A percentile compares a stretch with the other conserved stretches of the same genome.
These are phyloP conservation scores for Chaetodon auriga DNA, from an alignment of 2,113 vertebrate species.

Conservation along the genomic window DNA sequence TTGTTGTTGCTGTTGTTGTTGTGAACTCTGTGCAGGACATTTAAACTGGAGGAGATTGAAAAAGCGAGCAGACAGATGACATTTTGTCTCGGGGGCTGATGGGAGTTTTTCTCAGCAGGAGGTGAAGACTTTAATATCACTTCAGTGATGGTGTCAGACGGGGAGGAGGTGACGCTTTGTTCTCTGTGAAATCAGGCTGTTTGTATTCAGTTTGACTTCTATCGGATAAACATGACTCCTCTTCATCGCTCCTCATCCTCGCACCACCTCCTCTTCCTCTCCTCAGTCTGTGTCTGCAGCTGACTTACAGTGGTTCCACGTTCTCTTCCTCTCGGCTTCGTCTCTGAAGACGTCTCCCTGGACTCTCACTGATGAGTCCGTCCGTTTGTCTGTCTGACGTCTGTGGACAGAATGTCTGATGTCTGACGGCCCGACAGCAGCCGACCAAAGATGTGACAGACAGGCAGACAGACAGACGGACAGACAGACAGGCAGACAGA, in stretches of 20 bases:
- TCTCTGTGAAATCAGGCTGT: constrained; percentile 66
- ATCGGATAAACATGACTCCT: constrained; percentile 45
- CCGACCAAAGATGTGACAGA: no score
- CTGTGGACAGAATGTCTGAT: no score
- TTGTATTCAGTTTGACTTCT: constrained; percentile 62
- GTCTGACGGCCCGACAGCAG: no score
- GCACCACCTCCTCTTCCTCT: neutral
- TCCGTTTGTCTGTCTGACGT: no score
- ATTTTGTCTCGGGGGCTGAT: constrained; percentile 31
- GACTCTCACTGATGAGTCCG: no score
- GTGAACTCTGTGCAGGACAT: neutral
- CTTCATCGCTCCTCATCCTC: neutral
- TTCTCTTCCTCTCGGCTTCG: no score
- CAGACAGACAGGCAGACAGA: no score
- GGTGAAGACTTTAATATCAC: constrained; percentile 43
- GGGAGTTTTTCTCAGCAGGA: constrained; percentile 55
- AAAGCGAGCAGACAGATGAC: constrained; percentile 23
- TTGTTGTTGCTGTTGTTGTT: neutral
- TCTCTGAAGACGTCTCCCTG: no score
- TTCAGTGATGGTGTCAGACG: constrained; percentile 23
- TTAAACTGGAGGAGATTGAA: constrained; percentile 36
- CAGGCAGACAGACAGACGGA: no score
- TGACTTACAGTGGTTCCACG: no score
- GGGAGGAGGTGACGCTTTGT: neutral
- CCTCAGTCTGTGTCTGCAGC: no score